Evolutionary conservation across 2,797 vertebrate species (phyloP).

Genomic region (Cyprinella venusta): DNA sequence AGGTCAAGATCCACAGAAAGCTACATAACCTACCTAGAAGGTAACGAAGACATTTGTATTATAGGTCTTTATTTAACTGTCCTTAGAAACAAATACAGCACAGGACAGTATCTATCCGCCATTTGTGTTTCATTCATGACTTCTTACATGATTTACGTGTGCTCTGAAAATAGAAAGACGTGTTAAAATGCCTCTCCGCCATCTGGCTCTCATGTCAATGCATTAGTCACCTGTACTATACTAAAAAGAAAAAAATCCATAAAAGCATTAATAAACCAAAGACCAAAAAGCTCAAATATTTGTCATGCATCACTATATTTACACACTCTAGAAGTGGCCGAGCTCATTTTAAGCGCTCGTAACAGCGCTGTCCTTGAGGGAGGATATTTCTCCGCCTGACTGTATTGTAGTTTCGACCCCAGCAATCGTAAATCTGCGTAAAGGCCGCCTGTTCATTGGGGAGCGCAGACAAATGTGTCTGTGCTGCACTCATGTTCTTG

Average conservation of each 20-base stretch:
- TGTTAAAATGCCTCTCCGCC: conserved; percentile 3
- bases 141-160: conserved; percentile 21
- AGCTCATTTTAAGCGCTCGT: conserved; percentile 8
- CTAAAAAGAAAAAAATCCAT: not conserved
- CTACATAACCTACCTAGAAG: not conserved
- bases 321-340: not conserved
- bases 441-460: conserved; percentile 40
- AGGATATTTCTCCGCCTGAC: not conserved
- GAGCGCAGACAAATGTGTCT: conserved; percentile 42
- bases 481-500: conserved; percentile 10
- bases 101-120: not conserved
- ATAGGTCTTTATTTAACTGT: not conserved
- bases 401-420: conserved; percentile 34
- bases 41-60: not conserved
- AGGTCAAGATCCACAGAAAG: conserved; percentile 13
- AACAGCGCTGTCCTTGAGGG: conserved; percentile 20
- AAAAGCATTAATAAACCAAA: conserved; percentile 32
- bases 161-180: conserved; percentile 33
- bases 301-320: not conserved
- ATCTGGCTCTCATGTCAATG: conserved; percentile 21
- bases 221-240: conserved; percentile 3
- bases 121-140: not conserved
- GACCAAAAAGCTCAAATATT: conserved; percentile 14
- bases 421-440: conserved; percentile 44
- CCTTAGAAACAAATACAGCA: not conserved